phyloP scores from a whole-genome alignment of 2,888 invertebrate genomes.

The Apotomis capreana region DNA sequence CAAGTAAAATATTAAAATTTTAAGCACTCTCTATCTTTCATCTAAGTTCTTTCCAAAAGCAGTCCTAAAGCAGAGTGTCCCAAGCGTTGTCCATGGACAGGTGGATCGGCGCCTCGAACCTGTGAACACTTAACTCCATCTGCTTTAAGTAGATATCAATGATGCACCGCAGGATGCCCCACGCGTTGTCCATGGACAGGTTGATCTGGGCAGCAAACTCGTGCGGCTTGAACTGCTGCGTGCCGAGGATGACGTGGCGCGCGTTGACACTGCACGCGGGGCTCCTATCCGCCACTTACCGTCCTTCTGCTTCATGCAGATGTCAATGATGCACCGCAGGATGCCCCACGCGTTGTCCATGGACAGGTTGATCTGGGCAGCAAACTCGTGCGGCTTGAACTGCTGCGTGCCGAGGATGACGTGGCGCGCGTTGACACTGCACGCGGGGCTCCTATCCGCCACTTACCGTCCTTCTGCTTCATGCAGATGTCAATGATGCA shows the following conservation, averaged over 20 bases:
- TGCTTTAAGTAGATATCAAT: slow-evolving; percentile 98
- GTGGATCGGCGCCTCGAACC: background rate
- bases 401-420: no score
- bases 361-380: slow-evolving; percentile 98
- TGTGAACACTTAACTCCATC: slow-evolving; percentile 85
- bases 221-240: slow-evolving; percentile 89
- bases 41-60: no score
- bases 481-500: slow-evolving; percentile 98
- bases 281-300: slow-evolving; percentile 59
- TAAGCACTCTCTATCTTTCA: no score
- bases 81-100: slow-evolving; percentile 99
- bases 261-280: no score
- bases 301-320: slow-evolving; percentile 98
- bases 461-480: slow-evolving; percentile 96
- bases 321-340: slow-evolving; percentile 95
- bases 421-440: background rate
- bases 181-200: slow-evolving; percentile 99
- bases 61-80: slow-evolving; percentile 89
- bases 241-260: background rate
- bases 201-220: slow-evolving; percentile 99
- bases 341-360: slow-evolving; percentile 99
- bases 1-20: no score
- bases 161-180: slow-evolving; percentile 98
- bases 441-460: no score
- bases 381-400: slow-evolving; percentile 97